phyloP scores from a whole-genome alignment of 2,888 invertebrate species.

The Harpagoxenus sublaevis region DNA sequence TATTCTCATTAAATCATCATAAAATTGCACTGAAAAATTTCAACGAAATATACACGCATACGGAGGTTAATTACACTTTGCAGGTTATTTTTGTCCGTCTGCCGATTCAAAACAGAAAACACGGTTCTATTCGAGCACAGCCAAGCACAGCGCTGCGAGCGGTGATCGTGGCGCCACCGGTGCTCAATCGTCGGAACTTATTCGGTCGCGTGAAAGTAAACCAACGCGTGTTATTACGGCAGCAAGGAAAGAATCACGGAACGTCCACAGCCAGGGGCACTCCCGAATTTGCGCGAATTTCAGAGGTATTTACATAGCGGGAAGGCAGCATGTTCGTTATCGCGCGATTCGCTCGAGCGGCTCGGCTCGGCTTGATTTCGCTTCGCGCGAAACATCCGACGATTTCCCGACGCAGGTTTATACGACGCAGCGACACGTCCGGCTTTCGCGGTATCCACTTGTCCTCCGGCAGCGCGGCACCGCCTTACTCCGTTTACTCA shows the following conservation, averaged over 20 bases:
- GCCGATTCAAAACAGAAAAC: too few species aligned
- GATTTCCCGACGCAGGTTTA: conserved; percentile 18
- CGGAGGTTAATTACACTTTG: background rate
- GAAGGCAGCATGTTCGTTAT: background rate
- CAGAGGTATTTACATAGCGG: conserved; percentile 59
- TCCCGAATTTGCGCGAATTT: conserved; percentile 21
- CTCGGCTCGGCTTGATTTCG: background rate
- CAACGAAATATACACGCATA: background rate
- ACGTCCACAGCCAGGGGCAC: background rate
- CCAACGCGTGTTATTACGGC: conserved; percentile 62
- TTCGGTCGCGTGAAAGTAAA: conserved; percentile 64
- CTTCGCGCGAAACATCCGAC: background rate
- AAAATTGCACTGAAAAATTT: background rate
- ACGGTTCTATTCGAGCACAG: too few species aligned
- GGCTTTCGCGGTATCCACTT: background rate
- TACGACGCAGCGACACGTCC: conserved; percentile 6
- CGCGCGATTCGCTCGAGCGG: background rate
- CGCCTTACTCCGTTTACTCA: conserved; percentile 82
- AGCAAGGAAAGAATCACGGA: conserved; percentile 31
- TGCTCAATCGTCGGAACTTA: conserved; percentile 59
- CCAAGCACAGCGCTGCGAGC: too few species aligned
- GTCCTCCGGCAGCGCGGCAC: conserved; percentile 76
- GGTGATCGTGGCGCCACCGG: conserved; percentile 31
- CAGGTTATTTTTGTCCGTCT: background rate
- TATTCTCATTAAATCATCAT: background rate